Evolutionary conservation across 2,888 invertebrate species (phyloP), one percentile per base, ranked within the genome.

Genomic region (Cephus nigrinus): DNA sequence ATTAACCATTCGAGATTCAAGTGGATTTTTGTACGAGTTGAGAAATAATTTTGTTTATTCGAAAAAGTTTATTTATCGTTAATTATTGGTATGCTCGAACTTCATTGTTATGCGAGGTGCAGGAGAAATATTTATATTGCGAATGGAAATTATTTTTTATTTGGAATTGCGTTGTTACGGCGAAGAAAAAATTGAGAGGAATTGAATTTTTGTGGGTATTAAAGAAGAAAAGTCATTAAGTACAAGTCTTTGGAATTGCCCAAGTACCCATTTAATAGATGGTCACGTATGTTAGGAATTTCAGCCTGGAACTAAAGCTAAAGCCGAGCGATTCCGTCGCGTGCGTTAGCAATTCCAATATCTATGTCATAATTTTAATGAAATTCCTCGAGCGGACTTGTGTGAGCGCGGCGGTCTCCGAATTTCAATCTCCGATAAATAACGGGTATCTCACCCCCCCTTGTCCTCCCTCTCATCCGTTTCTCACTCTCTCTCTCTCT

Each of bases 311-410:
- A 55, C 15, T 72, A 33, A 72, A 75, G 69, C 75, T 35, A 33
- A 32, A 75, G 71, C 12, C n/a, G 31, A 71, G 71, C 71, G 23
- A 55, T 55, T 87, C 88, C 86, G 83, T 82, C 85, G 84, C 88
- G 86, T 86, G 85, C 86, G 81, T 85, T 82, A 80, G 80, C 82
- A 81, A 84, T 86, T 88, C 88, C 90, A 87, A 90, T 90, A 90
- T 88, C 89, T 86, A 83, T 89, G 89, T 89, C 86, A 87, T 89
- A 86, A 88, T 90, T 90, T 89, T 90, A 90, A 90, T 90, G 90
- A 90, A 90, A 90, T 90, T 90, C 90, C 87, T 84, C 76, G 73
- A 31, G 30, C 31, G 31, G 36, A 31, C 33, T 36, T 36, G 69
- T n/a, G 55, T 68, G 73, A 31, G 35, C 74, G 71, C 40, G 75